These are phyloP conservation scores for Centropus bengalensis DNA, from an alignment of 2,113 vertebrate species.

Conservation along the genomic window DNA sequence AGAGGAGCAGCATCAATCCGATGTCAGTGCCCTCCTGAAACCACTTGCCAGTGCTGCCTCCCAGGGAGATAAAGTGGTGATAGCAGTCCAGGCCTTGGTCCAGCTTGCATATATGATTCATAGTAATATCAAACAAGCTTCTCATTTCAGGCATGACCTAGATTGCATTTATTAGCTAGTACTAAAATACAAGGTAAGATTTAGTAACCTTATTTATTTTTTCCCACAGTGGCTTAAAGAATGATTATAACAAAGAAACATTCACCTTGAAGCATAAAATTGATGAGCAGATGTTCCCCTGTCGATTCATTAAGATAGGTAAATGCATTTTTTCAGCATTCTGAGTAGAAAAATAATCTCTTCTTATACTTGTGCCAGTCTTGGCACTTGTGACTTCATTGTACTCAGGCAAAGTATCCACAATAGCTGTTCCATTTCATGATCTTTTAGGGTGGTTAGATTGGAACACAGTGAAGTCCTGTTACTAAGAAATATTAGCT, in stretches of 20 bases:
- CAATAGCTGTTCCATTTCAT: slow-evolving; percentile 59
- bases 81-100: slow-evolving; percentile 29
- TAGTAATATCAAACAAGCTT: slow-evolving; percentile 20
- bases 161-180: slow-evolving; percentile 59
- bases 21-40: neutral
- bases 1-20: neutral
- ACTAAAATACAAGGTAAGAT: slow-evolving; percentile 69
- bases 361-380: slow-evolving; percentile 49
- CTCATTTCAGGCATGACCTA: slow-evolving; percentile 57
- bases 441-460: slow-evolving; percentile 49
- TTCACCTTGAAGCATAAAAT: slow-evolving; percentile 99
- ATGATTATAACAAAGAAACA: slow-evolving; percentile 99
- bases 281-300: slow-evolving; percentile 99
- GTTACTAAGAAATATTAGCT: slow-evolving; percentile 21
- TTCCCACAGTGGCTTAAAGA: slow-evolving; percentile 94
- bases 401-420: slow-evolving; percentile 52
- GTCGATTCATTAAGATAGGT: slow-evolving; percentile 99
- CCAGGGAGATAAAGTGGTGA: slow-evolving; percentile 16
- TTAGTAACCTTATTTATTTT: slow-evolving; percentile 72
- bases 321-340: slow-evolving; percentile 76
- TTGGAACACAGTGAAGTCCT: slow-evolving; percentile 36
- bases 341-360: slow-evolving; percentile 67
- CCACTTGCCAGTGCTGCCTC: neutral
- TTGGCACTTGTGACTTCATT: slow-evolving; percentile 55
- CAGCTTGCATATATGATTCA: slow-evolving; percentile 3